These are phyloP conservation scores for Tricholaema leucomelas DNA, from an alignment of 2,113 vertebrate species.

Conservation along the genomic window DNA sequence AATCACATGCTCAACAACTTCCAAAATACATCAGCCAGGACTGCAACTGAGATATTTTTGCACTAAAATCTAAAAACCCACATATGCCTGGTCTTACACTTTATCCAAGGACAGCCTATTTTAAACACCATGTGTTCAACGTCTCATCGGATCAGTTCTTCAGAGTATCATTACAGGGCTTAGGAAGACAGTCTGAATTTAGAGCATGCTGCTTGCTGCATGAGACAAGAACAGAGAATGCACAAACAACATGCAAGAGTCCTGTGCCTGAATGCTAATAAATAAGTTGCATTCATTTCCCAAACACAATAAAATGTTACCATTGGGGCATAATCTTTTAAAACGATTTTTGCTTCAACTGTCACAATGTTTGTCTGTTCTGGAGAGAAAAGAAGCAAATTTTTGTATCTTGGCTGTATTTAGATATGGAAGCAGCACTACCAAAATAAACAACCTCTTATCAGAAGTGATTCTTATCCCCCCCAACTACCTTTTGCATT, in stretches of 20 bases:
- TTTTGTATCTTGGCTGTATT: neutral
- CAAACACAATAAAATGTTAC: neutral
- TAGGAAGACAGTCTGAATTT: neutral
- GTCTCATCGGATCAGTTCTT: neutral
- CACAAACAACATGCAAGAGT: neutral
- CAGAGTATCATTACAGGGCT: neutral
- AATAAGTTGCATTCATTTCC: neutral
- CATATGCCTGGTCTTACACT: accelerated
- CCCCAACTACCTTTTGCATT: neutral
- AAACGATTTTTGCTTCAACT: neutral
- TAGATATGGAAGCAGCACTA: neutral
- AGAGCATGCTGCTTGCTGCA: neutral
- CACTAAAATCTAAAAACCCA: neutral
- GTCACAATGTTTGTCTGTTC: neutral
- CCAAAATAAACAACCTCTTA: neutral
- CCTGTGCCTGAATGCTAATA: neutral
- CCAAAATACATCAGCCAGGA: neutral
- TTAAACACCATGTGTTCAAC: neutral
- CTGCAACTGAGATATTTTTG: neutral
- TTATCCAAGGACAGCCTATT: neutral
- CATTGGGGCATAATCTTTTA: neutral
- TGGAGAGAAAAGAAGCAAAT: neutral
- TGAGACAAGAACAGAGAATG: neutral
- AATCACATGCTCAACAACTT: neutral
- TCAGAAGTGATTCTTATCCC: neutral